Conservation (phyloP, 2,113 vertebrate species). For the Verasper variegatus region DNA sequence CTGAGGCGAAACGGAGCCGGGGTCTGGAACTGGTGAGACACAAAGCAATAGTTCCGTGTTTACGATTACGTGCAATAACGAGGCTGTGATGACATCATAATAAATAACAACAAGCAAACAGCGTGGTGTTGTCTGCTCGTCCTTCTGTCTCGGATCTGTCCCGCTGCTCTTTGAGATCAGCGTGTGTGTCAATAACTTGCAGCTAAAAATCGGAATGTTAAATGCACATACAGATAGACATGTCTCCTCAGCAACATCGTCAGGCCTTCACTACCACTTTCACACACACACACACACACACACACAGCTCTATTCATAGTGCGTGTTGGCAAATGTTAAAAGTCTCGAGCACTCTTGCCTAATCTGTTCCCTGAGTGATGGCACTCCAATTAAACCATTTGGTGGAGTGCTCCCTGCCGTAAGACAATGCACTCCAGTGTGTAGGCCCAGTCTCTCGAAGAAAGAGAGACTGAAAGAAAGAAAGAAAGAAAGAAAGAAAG, state of each 20-base stretch:
- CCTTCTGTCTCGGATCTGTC: conserved; percentile 42
- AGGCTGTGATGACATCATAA: conserved; percentile 74
- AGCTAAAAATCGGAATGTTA: conserved; percentile 11
- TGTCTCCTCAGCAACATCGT: conserved; percentile 37
- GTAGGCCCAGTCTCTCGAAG: not conserved
- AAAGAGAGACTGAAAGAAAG: not conserved
- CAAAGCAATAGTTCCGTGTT: conserved; percentile 70
- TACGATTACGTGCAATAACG: conserved; percentile 71
- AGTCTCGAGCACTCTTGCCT: conserved; percentile 55
- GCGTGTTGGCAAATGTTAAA: conserved; percentile 66
- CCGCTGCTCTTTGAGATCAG: not conserved
- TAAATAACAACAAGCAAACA: conserved; percentile 70
- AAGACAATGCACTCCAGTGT: conserved; percentile 51
- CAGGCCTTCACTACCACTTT: conserved; percentile 27
- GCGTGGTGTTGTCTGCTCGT: conserved; percentile 39
- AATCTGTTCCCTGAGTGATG: conserved; percentile 73
- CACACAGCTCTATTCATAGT: conserved; percentile 61
- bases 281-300: conserved; percentile 40
- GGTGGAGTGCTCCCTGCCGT: conserved; percentile 45
- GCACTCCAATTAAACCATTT: conserved; percentile 73
- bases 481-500: not conserved
- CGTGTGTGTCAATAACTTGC: conserved; percentile 15
- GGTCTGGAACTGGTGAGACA: conserved; percentile 57
- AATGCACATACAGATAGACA: conserved; percentile 17
- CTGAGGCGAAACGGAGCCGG: conserved; percentile 29